Conservation (phyloP, 1,140 invertebrate genomes). For the Cepaea nemoralis region DNA sequence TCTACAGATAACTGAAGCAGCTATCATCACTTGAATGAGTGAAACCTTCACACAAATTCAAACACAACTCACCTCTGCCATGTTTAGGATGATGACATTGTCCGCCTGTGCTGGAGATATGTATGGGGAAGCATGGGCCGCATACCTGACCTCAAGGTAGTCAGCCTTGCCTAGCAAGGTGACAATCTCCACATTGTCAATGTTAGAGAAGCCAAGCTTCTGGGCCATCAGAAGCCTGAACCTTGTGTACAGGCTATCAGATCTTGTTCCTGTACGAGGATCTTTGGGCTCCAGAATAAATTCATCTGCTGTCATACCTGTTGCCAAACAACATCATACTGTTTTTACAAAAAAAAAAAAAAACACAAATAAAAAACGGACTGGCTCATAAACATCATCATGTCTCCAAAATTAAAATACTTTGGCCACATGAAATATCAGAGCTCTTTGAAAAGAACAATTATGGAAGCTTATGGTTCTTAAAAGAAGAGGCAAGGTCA, state of each 20-base stretch:
- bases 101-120: slow-evolving; percentile 94
- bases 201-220: slow-evolving; percentile 81
- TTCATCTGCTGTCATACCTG: slow-evolving; percentile 92
- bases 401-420: too few species aligned
- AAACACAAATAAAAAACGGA: too few species aligned
- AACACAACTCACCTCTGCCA: slow-evolving; percentile 84
- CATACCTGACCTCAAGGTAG: slow-evolving; percentile 85
- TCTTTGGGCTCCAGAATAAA: slow-evolving; percentile 78
- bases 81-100: slow-evolving; percentile 91
- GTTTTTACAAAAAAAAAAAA: too few species aligned
- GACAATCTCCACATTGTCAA: slow-evolving; percentile 96
- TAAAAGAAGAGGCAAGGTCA: too few species aligned
- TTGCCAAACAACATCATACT: slow-evolving; percentile 56
- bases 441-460: too few species aligned
- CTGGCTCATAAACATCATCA: too few species aligned
- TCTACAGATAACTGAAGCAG: too few species aligned
- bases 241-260: slow-evolving; percentile 88
- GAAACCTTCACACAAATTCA: too few species aligned
- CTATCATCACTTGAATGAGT: too few species aligned
- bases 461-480: too few species aligned
- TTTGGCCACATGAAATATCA: too few species aligned
- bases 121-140: slow-evolving; percentile 95
- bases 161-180: slow-evolving; percentile 81
- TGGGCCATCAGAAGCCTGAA: slow-evolving; percentile 88
- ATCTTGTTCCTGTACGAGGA: background rate